Percentiles rank a stretch among this genome's conserved stretches.
phyloP scores from a whole-genome alignment of 1,140 invertebrate genomes.

The Phymastichus coffea region DNA sequence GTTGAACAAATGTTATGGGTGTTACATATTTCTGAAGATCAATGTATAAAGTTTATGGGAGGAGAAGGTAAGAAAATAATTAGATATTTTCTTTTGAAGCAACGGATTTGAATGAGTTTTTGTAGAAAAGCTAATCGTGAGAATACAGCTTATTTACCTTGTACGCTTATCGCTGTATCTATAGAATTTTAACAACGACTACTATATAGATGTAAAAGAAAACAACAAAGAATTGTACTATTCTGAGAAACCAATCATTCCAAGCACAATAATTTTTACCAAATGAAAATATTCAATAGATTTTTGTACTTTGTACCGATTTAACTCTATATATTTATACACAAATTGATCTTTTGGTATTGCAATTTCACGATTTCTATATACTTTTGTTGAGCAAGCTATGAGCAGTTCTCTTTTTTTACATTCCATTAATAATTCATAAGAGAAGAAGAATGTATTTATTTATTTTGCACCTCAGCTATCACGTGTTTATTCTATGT shows the following conservation, averaged over 20 bases:
- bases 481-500: slow-evolving; percentile 3
- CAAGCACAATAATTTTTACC: slow-evolving; percentile 1
- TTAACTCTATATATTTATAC: neutral
- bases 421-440: slow-evolving; percentile 27
- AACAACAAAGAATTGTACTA: neutral
- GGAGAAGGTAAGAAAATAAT: neutral
- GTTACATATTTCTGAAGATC: slow-evolving; percentile 5
- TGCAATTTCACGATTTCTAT: slow-evolving; percentile 13
- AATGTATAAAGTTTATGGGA: slow-evolving; percentile 4
- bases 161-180: neutral
- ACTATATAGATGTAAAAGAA: neutral
- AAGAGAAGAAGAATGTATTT: slow-evolving; percentile 22
- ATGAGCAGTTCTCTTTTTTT: slow-evolving; percentile 20
- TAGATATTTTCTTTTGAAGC: slow-evolving; percentile 5
- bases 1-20: slow-evolving; percentile 11
- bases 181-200: neutral
- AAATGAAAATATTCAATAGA: slow-evolving; percentile 10
- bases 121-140: neutral
- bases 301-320: slow-evolving; percentile 5
- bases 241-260: slow-evolving; percentile 17
- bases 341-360: neutral
- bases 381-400: too few relatives aligned
- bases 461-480: slow-evolving; percentile 15
- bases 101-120: neutral
- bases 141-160: neutral